Evolutionary conservation across 2,888 invertebrate species (phyloP), one percentile per base, ranked within the genome.

Genomic region (Amphipoea oculea): DNA sequence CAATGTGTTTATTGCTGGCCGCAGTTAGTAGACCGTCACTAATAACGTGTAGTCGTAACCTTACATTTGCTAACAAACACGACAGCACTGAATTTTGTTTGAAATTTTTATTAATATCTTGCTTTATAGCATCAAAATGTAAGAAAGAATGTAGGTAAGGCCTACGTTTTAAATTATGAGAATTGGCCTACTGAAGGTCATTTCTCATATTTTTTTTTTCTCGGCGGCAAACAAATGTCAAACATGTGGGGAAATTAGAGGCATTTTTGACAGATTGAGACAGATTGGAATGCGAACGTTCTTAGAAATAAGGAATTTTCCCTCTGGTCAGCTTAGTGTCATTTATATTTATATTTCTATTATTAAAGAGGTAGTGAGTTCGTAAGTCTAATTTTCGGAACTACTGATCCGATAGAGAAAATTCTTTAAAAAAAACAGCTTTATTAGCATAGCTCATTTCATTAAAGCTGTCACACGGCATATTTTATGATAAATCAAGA

Each of bases 11-110:
- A 79, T 85, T 76, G 65, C 73, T 63, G 14, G 73, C 23, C 66
- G 62, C 23, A 29, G 54, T 81, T 81, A 76, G 62, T 81, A 85
- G 83, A 81, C 86, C 73, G 82, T 57, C 1, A 73, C 86, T 81
- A 83, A 81, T 81, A 57, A 73, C 57, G 36, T 76, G 54, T 76
- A 76, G 36, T 76, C 65, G 82, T 73, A 85, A 85, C 48, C 62
- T 73, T 62, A 54, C 54, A 48, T 80, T 83, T 51, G 60, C 86
- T 36, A 73, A 83, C 60, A 75, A 73, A 14, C 65, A 45, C 62
- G 48, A 81, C 63, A 62, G 62, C 45, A 66, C 63, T 69, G 29
- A 85, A 76, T 63, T 29, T 54, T 70, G 42, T 70, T 45, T 63
- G 51, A 60, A 73, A 51, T 71, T 48, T 48, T 17, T 40, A 36